Evolutionary conservation across 1,140 invertebrate genomes (phyloP).

Genomic region (Pararge aegeria): DNA sequence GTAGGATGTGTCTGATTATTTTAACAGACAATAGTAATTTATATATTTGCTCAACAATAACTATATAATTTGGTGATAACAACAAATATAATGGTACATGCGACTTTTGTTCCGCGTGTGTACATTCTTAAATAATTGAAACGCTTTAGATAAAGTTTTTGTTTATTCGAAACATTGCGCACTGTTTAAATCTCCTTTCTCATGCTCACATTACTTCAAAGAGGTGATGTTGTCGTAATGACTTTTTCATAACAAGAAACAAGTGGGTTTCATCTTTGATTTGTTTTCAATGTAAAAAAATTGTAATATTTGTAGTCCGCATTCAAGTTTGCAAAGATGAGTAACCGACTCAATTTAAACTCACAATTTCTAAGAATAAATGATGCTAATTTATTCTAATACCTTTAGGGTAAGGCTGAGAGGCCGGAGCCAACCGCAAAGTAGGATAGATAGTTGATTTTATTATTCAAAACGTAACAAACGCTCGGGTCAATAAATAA

Average conservation of each 20-base stretch:
- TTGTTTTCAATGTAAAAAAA: background rate
- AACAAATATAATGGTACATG: no score
- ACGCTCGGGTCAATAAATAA: conserved; percentile 15
- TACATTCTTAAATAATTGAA: no score
- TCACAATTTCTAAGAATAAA: conserved; percentile 57
- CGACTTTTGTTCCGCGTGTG: no score
- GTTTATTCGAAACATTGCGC: no score
- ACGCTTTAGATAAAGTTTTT: no score
- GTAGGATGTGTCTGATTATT: background rate
- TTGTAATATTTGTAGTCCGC: background rate
- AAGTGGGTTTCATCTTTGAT: background rate
- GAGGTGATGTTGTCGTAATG: no score
- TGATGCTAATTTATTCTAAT: conserved; percentile 60
- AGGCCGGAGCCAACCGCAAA: conserved; percentile 15
- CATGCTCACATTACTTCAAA: no score
- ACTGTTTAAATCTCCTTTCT: no score
- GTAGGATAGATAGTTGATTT: conserved; percentile 17
- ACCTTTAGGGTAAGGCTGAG: conserved; percentile 21
- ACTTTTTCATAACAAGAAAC: background rate
- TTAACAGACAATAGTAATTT: no score
- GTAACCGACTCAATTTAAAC: conserved; percentile 51
- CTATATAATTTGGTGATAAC: no score
- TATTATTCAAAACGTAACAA: conserved; percentile 25
- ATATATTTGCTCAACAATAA: no score
- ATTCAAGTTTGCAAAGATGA: conserved; percentile 31